Evolutionary conservation across 2,113 vertebrate species (phyloP).

Genomic region (Sinocyclocheilus maitianheensis): DNA sequence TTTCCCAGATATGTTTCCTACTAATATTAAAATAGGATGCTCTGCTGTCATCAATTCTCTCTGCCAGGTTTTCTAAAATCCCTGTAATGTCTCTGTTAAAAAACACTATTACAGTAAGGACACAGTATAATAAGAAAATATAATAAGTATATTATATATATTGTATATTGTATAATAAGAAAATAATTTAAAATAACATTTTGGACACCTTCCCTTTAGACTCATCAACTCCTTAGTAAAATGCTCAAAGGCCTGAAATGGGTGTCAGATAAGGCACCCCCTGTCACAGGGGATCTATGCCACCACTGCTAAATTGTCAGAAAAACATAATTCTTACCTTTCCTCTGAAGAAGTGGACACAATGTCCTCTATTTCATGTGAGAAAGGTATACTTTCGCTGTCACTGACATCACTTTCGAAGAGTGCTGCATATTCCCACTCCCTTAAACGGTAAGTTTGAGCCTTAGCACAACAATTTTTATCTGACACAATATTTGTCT

Average conservation of each 20-base stretch:
- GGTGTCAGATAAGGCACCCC: no score
- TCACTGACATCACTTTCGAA: background rate
- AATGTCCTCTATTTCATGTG: background rate
- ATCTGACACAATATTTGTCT: background rate
- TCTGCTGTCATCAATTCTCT: background rate
- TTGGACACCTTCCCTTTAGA: no score
- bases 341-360: background rate
- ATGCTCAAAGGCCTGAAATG: no score
- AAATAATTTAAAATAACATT: background rate
- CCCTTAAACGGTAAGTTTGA: background rate
- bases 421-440: background rate
- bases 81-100: background rate
- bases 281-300: background rate
- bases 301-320: background rate
- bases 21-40: slow-evolving; percentile 3
- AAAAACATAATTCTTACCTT: background rate
- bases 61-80: background rate
- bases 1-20: background rate
- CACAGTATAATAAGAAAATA: no score
- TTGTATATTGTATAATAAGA: no score
- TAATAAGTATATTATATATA: no score
- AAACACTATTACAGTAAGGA: background rate
- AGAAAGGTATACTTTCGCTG: background rate
- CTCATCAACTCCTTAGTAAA: no score
- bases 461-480: background rate